These are phyloP conservation scores for Pteronura brasiliensis DNA, from an alignment of 2,113 vertebrate species.

Conservation along the genomic window DNA sequence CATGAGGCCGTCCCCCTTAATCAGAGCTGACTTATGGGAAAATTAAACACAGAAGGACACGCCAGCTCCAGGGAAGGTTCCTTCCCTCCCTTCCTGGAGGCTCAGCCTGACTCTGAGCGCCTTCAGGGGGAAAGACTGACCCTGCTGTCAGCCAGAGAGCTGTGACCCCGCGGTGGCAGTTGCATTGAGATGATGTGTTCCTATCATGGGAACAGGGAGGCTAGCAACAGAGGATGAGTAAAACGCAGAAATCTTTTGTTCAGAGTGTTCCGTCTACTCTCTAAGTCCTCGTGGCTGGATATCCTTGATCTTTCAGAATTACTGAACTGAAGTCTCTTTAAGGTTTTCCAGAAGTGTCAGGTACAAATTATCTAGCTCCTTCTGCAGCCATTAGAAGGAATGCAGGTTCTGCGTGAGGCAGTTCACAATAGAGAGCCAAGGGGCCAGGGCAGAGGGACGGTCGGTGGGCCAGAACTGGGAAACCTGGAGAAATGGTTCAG, in stretches of 20 bases:
- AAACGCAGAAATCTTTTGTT: background rate
- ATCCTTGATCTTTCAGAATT: slow-evolving; percentile 54
- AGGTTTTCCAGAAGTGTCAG: slow-evolving; percentile 26
- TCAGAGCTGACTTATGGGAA: slow-evolving; percentile 75
- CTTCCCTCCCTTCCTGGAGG: slow-evolving; percentile 37
- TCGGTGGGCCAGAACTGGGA: background rate
- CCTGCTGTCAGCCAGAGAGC: slow-evolving; percentile 37
- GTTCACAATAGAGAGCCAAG: background rate
- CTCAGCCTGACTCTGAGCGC: slow-evolving; percentile 6
- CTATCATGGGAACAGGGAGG: background rate
- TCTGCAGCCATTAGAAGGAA: slow-evolving; percentile 30
- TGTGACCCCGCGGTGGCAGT: slow-evolving; percentile 37
- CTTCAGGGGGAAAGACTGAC: slow-evolving; percentile 35
- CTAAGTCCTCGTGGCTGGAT: slow-evolving; percentile 18
- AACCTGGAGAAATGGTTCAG: background rate
- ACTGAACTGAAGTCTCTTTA: slow-evolving; percentile 45
- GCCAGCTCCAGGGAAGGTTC: slow-evolving; percentile 37
- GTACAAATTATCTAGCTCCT: slow-evolving; percentile 36
- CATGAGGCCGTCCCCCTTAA: slow-evolving; percentile 71
- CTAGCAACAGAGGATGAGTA: slow-evolving; percentile 9
- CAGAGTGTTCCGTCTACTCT: slow-evolving; percentile 20
- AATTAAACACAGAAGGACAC: slow-evolving; percentile 73
- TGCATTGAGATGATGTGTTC: background rate
- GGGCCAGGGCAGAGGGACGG: background rate
- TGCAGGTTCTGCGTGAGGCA: background rate